These are phyloP conservation scores for Microctonus aethiopoides DNA, from an alignment of 2,888 invertebrate genomes.

Conservation along the genomic window DNA sequence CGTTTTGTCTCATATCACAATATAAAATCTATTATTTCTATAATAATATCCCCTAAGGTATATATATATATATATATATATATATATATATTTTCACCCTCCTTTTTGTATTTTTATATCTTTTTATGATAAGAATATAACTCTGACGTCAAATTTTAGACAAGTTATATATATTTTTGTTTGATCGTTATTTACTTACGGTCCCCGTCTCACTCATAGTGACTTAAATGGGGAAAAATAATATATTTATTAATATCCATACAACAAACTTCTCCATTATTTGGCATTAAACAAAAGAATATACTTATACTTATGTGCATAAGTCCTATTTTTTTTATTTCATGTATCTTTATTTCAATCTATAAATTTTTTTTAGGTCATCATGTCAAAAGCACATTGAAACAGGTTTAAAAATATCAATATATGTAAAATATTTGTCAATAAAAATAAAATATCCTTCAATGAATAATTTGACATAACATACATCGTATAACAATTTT, in stretches of 20 bases:
- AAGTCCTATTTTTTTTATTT: neutral
- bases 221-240: neutral
- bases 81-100: neutral
- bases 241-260: neutral
- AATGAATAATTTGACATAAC: no score
- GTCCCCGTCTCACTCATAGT: no score
- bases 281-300: no score
- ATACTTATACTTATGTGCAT: neutral
- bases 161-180: neutral
- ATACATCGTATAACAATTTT: no score
- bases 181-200: neutral
- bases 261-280: no score
- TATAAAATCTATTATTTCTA: neutral
- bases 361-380: neutral
- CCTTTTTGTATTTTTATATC: neutral
- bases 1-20: neutral
- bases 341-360: neutral
- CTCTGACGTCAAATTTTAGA: neutral
- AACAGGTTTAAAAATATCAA: neutral
- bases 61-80: no score
- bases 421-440: neutral
- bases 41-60: neutral
- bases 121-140: constrained; percentile 4
- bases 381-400: neutral
- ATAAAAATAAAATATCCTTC: neutral